phyloP scores from a whole-genome alignment of 2,888 invertebrate genomes.

The Elmis aenea region DNA sequence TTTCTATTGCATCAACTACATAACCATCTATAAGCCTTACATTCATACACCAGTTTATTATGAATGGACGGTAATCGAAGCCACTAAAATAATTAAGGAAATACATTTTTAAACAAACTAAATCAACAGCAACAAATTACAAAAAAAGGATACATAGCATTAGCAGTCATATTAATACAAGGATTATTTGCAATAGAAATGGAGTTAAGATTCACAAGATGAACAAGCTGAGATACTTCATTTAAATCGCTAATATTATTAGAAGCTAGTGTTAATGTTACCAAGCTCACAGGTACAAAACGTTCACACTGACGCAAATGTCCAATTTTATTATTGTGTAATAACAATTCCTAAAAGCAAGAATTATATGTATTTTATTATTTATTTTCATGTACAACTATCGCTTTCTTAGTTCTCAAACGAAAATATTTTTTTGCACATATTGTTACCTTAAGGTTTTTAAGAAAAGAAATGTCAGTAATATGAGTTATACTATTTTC shows the following conservation, averaged over 20 bases:
- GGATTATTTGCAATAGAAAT: conserved; percentile 85
- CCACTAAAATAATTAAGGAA: conserved; percentile 54
- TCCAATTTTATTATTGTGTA: conserved; percentile 82
- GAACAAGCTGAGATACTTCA: conserved; percentile 76
- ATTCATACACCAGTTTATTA: conserved; percentile 89
- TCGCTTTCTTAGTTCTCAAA: too few relatives aligned
- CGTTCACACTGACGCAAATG: conserved; percentile 78
- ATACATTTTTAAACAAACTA: conserved; percentile 6
- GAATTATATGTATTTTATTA: too few relatives aligned
- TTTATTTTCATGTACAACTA: too few relatives aligned
- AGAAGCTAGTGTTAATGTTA: conserved; percentile 71
- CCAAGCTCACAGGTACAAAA: conserved; percentile 71
- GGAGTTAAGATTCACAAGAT: conserved; percentile 70
- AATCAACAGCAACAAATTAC: conserved; percentile 5
- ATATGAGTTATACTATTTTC: conserved; percentile 83
- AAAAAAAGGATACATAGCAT: conserved; percentile 69
- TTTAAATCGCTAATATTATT: conserved; percentile 82
- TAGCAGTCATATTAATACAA: conserved; percentile 74
- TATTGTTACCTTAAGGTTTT: conserved; percentile 69
- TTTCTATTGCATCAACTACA: conserved; percentile 85
- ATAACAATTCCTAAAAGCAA: conserved; percentile 64
- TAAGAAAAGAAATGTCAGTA: conserved; percentile 78
- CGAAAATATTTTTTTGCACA: conserved; percentile 6
- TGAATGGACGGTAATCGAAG: conserved; percentile 88
- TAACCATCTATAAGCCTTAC: conserved; percentile 85